Conservation (phyloP, 2,888 invertebrate species). For the Archaeoteleia sp. region DNA sequence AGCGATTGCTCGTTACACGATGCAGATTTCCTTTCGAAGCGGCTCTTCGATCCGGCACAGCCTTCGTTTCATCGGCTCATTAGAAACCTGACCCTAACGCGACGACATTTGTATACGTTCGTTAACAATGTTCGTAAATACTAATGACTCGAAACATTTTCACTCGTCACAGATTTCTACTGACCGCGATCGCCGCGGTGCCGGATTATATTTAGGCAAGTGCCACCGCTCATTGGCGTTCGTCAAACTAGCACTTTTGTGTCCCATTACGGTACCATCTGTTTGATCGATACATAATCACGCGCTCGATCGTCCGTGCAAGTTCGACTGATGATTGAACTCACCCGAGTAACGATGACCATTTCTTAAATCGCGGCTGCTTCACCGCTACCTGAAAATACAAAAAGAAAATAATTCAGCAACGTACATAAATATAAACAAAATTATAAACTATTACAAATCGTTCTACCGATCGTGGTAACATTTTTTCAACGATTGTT, state of each 20-base stretch:
- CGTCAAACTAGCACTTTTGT: slow-evolving; percentile 16
- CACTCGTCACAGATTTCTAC: slow-evolving; percentile 71
- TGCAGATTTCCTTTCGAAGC: too few relatives aligned
- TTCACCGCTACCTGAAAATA: slow-evolving; percentile 71
- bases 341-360: slow-evolving; percentile 88
- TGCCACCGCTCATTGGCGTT: slow-evolving; percentile 22
- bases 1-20: too few relatives aligned
- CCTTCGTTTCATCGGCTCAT: slow-evolving; percentile 1
- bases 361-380: slow-evolving; percentile 76
- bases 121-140: slow-evolving; percentile 22
- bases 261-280: slow-evolving; percentile 16
- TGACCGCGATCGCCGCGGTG: slow-evolving; percentile 65
- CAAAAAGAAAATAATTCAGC: slow-evolving; percentile 6
- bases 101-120: slow-evolving; percentile 22
- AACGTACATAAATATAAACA: neutral
- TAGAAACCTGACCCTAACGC: slow-evolving; percentile 25
- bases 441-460: too few relatives aligned
- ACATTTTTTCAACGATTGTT: too few relatives aligned
- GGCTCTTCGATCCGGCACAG: too few relatives aligned
- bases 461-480: too few relatives aligned
- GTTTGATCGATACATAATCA: slow-evolving; percentile 18
- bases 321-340: slow-evolving; percentile 63
- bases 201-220: slow-evolving; percentile 38
- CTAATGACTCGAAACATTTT: slow-evolving; percentile 58
- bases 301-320: slow-evolving; percentile 6